Percentiles rank a stretch among this genome's conserved stretches.
Evolutionary conservation across 2,888 invertebrate species (phyloP).

Genomic region (Agrotis exclamationis): DNA sequence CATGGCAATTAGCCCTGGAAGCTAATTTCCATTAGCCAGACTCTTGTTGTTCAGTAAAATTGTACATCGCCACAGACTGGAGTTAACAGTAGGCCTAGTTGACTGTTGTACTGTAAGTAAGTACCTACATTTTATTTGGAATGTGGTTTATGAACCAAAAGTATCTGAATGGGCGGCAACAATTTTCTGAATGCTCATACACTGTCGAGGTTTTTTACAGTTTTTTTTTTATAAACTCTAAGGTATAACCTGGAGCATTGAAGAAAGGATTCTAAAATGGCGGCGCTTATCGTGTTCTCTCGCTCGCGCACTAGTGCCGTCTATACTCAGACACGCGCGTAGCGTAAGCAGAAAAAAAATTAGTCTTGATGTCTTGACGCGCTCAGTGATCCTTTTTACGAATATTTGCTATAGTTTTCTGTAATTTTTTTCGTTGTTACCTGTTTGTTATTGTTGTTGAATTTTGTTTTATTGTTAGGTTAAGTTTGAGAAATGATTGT

Average conservation of each 20-base stretch:
- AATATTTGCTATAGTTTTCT: too few species aligned
- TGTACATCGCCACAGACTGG: conserved; percentile 58
- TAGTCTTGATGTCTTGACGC: too few species aligned
- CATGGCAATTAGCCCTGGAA: conserved; percentile 78
- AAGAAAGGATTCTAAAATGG: too few species aligned
- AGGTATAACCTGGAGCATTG: not conserved
- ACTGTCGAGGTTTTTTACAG: not conserved
- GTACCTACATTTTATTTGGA: conserved; percentile 3
- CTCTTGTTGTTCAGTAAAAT: conserved; percentile 73
- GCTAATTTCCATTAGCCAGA: conserved; percentile 79
- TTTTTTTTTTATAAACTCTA: not conserved
- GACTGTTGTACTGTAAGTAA: not conserved
- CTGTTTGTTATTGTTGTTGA: too few species aligned
- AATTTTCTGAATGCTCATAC: not conserved
- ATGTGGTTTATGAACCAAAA: not conserved
- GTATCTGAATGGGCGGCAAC: not conserved
- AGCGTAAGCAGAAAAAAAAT: too few species aligned
- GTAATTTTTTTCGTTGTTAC: too few species aligned
- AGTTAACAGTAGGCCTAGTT: conserved; percentile 53
- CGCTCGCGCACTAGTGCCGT: too few species aligned
- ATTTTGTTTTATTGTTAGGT: too few species aligned
- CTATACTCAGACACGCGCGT: too few species aligned
- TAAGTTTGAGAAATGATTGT: too few species aligned
- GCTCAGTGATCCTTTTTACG: too few species aligned
- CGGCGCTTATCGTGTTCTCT: too few species aligned